Evolutionary conservation across 2,888 invertebrate genomes (phyloP).

Genomic region (Sturmia bella): DNA sequence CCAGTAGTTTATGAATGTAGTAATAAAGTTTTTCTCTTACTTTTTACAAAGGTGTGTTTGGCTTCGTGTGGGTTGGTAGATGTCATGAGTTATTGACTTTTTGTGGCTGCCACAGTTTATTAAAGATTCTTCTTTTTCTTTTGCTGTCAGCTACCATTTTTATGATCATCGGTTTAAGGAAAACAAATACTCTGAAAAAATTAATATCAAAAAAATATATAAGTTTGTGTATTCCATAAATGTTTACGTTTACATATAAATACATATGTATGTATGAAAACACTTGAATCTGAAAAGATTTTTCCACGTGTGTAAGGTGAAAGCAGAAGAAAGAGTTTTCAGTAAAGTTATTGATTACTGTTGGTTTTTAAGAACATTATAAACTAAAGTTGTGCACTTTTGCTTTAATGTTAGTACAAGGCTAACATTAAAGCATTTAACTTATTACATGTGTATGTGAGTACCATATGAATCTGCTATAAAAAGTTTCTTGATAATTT

Average conservation of each 20-base stretch:
- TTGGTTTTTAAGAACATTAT: slow-evolving; percentile 55
- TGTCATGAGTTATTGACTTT: slow-evolving; percentile 67
- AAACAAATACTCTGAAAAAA: slow-evolving; percentile 43
- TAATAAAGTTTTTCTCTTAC: slow-evolving; percentile 37
- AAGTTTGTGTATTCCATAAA: slow-evolving; percentile 19
- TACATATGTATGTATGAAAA: background rate
- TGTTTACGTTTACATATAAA: background rate
- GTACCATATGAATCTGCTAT: too few species aligned
- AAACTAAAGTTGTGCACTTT: slow-evolving; percentile 44
- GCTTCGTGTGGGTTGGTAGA: background rate
- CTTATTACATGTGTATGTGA: slow-evolving; percentile 7
- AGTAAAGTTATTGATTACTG: slow-evolving; percentile 55
- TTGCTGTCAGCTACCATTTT: slow-evolving; percentile 33
- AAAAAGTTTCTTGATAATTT: too few species aligned
- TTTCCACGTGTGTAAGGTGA: background rate
- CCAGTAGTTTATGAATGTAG: slow-evolving; percentile 42
- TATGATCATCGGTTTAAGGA: slow-evolving; percentile 41
- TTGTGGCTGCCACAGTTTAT: slow-evolving; percentile 65
- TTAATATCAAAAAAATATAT: too few species aligned
- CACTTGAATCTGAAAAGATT: slow-evolving; percentile 26
- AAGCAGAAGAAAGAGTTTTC: slow-evolving; percentile 12
- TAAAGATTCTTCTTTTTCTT: slow-evolving; percentile 57
- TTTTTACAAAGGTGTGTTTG: slow-evolving; percentile 4
- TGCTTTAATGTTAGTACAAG: background rate
- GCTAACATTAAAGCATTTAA: slow-evolving; percentile 21